Percentiles rank a stretch among this genome's conserved stretches.
phyloP scores from a whole-genome alignment of 2,888 invertebrate species.

The Cepaea hortensis region DNA sequence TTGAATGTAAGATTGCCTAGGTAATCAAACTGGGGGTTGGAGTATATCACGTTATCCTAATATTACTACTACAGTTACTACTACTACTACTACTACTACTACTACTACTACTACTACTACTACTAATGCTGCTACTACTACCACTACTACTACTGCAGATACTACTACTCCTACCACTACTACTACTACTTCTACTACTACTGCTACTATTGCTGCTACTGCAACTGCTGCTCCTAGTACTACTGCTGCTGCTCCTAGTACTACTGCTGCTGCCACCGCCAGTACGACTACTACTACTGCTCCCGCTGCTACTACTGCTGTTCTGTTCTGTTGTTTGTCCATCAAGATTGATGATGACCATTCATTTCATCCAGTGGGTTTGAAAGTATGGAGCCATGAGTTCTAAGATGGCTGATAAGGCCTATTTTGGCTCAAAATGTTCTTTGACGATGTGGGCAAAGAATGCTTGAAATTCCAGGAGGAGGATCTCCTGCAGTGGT shows the following conservation, averaged over 20 bases:
- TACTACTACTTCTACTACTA: conserved; percentile 31
- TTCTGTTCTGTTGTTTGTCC: not conserved
- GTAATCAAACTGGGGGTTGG: too few relatives aligned
- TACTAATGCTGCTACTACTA: conserved; percentile 19
- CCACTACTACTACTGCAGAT: conserved; percentile 30
- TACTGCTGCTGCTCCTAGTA: conserved; percentile 14
- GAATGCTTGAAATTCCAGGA: not conserved
- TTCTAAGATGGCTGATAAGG: too few relatives aligned
- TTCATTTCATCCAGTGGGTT: too few relatives aligned
- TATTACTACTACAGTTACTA: conserved; percentile 1
- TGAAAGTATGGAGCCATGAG: too few relatives aligned
- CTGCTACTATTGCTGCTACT: conserved; percentile 24
- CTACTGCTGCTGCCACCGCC: conserved; percentile 2
- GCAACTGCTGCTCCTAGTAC: conserved; percentile 16
- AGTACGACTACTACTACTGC: not conserved
- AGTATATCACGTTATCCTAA: not conserved
- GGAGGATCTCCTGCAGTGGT: not conserved
- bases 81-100: not conserved
- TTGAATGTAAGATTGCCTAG: too few relatives aligned
- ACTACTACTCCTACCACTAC: conserved; percentile 30
- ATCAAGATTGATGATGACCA: not conserved
- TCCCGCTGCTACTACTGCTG: not conserved
- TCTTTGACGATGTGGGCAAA: not conserved
- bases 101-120: conserved; percentile 10
- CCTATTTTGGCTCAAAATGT: not conserved